Conservation (phyloP, 2,888 invertebrate species). For the Physocephala rufipes region DNA sequence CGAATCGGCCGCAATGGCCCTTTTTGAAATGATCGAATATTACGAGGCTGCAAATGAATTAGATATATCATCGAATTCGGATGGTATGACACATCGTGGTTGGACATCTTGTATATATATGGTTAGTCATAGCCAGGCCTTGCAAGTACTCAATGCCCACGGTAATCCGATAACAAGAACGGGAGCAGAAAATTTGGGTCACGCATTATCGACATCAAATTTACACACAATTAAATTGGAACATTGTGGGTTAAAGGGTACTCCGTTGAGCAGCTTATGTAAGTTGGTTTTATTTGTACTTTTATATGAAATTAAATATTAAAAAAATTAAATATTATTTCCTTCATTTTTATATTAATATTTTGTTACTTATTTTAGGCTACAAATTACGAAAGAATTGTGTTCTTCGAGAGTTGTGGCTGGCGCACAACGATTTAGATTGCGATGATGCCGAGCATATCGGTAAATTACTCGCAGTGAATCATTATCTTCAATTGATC, state of each 20-base stretch:
- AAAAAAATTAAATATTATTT: background rate
- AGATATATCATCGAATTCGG: slow-evolving; percentile 79
- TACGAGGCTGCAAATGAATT: slow-evolving; percentile 84
- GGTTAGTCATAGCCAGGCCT: slow-evolving; percentile 62
- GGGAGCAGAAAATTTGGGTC: slow-evolving; percentile 74
- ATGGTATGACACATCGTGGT: slow-evolving; percentile 76
- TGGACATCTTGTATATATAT: slow-evolving; percentile 79
- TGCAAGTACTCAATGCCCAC: slow-evolving; percentile 61
- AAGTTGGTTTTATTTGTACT: slow-evolving; percentile 50
- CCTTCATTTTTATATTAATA: too few species aligned
- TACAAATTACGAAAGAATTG: slow-evolving; percentile 82
- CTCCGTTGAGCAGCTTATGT: slow-evolving; percentile 80
- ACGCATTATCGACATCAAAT: slow-evolving; percentile 76
- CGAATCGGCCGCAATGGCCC: slow-evolving; percentile 73
- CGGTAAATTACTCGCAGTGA: slow-evolving; percentile 77
- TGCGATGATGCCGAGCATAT: slow-evolving; percentile 81
- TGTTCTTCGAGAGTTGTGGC: slow-evolving; percentile 79
- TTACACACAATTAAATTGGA: slow-evolving; percentile 81
- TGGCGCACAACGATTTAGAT: slow-evolving; percentile 83
- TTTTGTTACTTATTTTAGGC: too few species aligned
- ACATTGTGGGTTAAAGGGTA: slow-evolving; percentile 77
- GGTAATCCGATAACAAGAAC: slow-evolving; percentile 63
- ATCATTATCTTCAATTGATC: slow-evolving; percentile 78
- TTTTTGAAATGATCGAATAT: slow-evolving; percentile 93
- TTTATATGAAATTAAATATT: background rate